Conservation (phyloP, 2,888 invertebrate species). For the Apamea anceps region DNA sequence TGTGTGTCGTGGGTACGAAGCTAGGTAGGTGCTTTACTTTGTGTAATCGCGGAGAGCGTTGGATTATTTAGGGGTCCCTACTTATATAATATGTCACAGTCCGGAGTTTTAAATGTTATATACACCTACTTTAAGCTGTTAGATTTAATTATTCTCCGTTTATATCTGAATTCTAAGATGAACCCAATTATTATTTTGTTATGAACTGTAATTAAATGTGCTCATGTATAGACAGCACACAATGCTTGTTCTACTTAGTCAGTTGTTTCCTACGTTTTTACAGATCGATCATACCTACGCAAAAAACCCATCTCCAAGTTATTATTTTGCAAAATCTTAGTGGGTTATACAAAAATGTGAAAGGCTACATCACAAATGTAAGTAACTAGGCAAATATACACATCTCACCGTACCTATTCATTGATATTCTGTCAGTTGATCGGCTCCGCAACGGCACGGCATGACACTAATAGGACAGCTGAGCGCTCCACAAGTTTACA, state of each 20-base stretch:
- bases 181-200: not conserved
- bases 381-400: not conserved
- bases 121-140: too few relatives aligned
- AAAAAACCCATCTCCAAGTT: not conserved
- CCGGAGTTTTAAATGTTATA: too few relatives aligned
- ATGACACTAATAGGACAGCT: conserved; percentile 56
- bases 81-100: too few relatives aligned
- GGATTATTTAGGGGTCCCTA: too few relatives aligned
- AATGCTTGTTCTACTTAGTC: not conserved
- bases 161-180: not conserved
- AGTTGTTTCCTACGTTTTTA: not conserved
- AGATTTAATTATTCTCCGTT: not conserved
- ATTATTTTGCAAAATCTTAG: conserved; percentile 1
- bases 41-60: too few relatives aligned
- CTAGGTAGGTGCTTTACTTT: too few relatives aligned
- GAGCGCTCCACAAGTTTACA: conserved; percentile 36
- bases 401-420: conserved; percentile 27
- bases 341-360: not conserved
- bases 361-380: not conserved
- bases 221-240: not conserved
- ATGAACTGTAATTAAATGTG: not conserved
- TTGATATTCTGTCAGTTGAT: conserved; percentile 47
- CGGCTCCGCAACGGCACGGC: conserved; percentile 10
- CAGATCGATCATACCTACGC: not conserved
- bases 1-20: too few relatives aligned